phyloP scores from a whole-genome alignment of 2,888 invertebrate species.

The Galerucella pusilla region DNA sequence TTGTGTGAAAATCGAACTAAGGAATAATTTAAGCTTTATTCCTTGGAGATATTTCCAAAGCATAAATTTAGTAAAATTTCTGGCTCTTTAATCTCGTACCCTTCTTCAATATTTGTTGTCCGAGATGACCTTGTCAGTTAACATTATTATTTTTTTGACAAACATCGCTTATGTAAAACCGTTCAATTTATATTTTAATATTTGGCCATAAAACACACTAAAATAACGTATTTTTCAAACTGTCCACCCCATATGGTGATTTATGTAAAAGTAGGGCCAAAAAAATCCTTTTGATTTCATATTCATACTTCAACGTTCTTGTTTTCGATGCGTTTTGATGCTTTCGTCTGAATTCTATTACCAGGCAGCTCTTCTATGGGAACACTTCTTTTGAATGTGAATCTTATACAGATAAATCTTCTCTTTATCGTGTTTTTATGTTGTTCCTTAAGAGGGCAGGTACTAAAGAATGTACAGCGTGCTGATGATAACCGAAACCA shows the following conservation, averaged over 20 bases:
- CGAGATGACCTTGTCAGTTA: not conserved
- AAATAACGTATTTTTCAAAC: not conserved
- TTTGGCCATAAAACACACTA: not conserved
- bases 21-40: too few relatives aligned
- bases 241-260: constrained; percentile 9
- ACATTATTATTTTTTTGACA: not conserved
- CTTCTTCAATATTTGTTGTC: too few relatives aligned
- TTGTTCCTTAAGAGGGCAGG: not conserved
- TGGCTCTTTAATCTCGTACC: too few relatives aligned
- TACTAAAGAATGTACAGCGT: constrained; percentile 5
- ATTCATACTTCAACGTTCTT: constrained; percentile 15
- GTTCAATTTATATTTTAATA: constrained; percentile 3
- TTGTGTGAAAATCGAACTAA: too few relatives aligned
- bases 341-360: constrained; percentile 14
- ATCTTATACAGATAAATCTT: constrained; percentile 18
- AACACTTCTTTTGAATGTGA: constrained; percentile 9
- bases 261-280: not conserved
- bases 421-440: constrained; percentile 13
- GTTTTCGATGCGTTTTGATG: constrained; percentile 8
- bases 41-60: too few relatives aligned
- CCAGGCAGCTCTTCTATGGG: not conserved
- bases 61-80: too few relatives aligned
- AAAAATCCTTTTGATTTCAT: constrained; percentile 11
- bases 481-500: not conserved
- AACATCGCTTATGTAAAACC: not conserved